Conservation (phyloP, 64 coral and sea anemone genomes). For the Montipora efflorescens region DNA sequence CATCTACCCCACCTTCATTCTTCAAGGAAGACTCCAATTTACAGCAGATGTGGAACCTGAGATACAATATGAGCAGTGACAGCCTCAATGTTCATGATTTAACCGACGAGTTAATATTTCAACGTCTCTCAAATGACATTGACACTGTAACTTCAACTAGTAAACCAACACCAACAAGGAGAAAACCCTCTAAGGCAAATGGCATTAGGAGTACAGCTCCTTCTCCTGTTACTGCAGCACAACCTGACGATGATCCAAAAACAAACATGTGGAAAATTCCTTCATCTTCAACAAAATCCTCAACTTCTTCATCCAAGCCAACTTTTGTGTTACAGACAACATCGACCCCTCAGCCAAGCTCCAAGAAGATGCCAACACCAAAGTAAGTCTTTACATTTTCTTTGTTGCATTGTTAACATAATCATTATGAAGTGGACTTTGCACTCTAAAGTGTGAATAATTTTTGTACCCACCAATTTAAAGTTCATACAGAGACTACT, state of each 20-base stretch:
- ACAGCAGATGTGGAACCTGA: constrained; percentile 71
- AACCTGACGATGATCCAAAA: not conserved
- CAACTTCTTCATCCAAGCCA: not conserved
- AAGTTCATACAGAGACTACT: too few relatives aligned
- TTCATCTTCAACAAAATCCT: not conserved
- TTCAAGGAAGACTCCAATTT: constrained; percentile 83
- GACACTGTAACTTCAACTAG: not conserved
- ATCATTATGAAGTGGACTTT: too few relatives aligned
- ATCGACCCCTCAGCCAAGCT: not conserved
- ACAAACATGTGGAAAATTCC: not conserved
- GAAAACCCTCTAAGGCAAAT: not conserved
- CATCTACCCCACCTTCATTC: constrained; percentile 77
- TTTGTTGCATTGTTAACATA: not conserved
- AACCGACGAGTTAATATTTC: not conserved
- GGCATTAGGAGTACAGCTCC: not conserved
- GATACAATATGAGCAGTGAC: constrained; percentile 82
- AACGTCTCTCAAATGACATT: not conserved
- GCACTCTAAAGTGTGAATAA: too few relatives aligned
- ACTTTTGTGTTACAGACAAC: not conserved
- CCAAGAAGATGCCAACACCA: not conserved
- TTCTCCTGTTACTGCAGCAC: not conserved
- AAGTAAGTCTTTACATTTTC: not conserved
- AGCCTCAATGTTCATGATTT: not conserved
- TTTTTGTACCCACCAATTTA: too few relatives aligned
- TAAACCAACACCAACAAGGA: not conserved